Base-by-base conservation (phyloP, 2,113 vertebrate species). In the Sitta europaea region DNA sequence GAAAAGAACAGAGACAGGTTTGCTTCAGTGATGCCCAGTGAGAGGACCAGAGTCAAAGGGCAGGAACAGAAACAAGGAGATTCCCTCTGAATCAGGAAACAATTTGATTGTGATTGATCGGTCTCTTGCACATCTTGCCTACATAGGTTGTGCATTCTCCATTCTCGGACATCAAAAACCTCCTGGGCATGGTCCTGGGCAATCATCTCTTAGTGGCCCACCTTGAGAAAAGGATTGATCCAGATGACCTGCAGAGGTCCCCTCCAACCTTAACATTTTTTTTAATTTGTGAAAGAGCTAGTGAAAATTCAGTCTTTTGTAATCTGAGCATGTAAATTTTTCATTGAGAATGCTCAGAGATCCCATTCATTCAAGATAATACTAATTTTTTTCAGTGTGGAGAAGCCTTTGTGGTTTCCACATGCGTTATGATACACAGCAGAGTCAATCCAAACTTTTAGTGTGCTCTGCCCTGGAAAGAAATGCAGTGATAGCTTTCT, bases 71-170 rank as follows among this genome's bases (percentile, higher is more conserved):
- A 65, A 29, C 6, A 47, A 38, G 25, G 14, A 85, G 4, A 13
- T 67, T 74, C 10, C 9, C 16, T 75, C 13, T 71, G 50, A 90
- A 62, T 45, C 35, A 79, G 24, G 18, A 68, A 72, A 55, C 5
- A 12, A 7, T 27, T 36, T 43, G 7, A n/a, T 6, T 33, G 11
- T 29, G 42, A 22, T 25, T 2, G 2, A 58, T n/a, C 0, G 2
- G 40, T 57, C 5, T 5, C 47, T 62, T 54, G 6, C 35, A 35
- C 6, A 55, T 17, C 20, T 68, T 87, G 10, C 14, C 31, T 11
- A 7, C 5, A 3, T 6, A 51, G 35, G 4, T 8, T 47, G 12
- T 78, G 38, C 33, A 35, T 12, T 59, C 27, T 67, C 40, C 33
- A 18, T 59, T 74, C 5, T 57, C 48, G 3, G 29, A 71, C 9